Evolutionary conservation across 2,888 invertebrate species (phyloP), one percentile per base, ranked within the genome.

Genomic region (Isotomurus palustris): DNA sequence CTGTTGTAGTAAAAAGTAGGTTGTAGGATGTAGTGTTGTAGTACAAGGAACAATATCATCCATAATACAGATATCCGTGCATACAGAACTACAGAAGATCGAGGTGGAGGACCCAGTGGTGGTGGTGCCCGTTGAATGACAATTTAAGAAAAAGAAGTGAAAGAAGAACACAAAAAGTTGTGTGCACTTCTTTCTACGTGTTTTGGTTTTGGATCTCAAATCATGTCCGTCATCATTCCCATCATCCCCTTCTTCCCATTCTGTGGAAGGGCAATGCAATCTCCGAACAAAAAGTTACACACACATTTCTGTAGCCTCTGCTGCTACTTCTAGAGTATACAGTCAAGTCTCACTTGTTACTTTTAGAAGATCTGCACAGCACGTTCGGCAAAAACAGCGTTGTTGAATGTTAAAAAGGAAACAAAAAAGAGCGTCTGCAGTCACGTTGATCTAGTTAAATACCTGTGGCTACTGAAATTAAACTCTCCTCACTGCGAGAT

Each of bases 401-500:
- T 32, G 14, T 10, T 10, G 14, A 32, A 32, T 43, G 43, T 22
- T 35, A 49, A 35, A 49, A 49, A 49, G 19, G n/a, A n/a, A n/a
- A n/a, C n/a, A n/a, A n/a, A n/a, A 43, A 43, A 24, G 12, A 12
- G 43, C 22, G 21, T 5, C 21, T 14, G 47, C 5, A 56, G 67
- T 67, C 67, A 67, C 67, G 67, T 65, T 64, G 57, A 56, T 63
- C 63, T 65, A 56, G 65, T 65, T 67, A 67, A 67, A 67, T 62
- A 65, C 67, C 62, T 67, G 67, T 65, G 60, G 60, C 64, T 58
- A 24, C 8, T n/a, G 6, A 43, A 43, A 43, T 43, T 43, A 43
- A 43, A 43, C 22, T 4, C 24, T 10, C 8, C 8, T n/a, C n/a
- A n/a, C n/a, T n/a, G n/a, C n/a, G n/a, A n/a, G n/a, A n/a, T n/a